Evolutionary conservation across 2,888 invertebrate genomes (phyloP).

Genomic region (Idaea dimidiata): DNA sequence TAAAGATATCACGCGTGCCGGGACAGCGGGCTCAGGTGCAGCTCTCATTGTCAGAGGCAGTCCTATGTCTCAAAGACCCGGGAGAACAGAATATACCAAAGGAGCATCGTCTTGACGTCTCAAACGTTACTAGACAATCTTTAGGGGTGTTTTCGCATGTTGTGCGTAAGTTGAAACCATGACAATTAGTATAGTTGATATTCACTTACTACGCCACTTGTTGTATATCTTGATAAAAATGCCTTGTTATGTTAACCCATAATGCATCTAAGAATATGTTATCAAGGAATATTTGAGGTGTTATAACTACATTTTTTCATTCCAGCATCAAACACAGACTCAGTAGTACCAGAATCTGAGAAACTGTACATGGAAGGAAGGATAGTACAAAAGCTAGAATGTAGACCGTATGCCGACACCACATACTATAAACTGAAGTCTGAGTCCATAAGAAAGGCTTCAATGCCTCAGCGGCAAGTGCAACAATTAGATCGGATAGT

Average conservation of each 20-base stretch:
- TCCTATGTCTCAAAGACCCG: conserved; percentile 88
- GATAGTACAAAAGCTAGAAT: conserved; percentile 97
- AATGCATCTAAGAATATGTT: not conserved
- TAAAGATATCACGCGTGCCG: conserved; percentile 90
- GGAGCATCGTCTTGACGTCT: conserved; percentile 94
- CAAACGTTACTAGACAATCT: conserved; percentile 94
- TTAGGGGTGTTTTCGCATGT: conserved; percentile 95
- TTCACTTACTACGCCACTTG: not conserved
- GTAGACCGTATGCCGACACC: conserved; percentile 92
- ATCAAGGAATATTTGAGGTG: not conserved
- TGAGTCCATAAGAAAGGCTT: conserved; percentile 92
- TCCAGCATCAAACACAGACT: conserved; percentile 83
- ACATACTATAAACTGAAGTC: conserved; percentile 95
- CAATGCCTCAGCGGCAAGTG: conserved; percentile 92
- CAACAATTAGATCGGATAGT: conserved; percentile 93
- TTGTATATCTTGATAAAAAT: not conserved
- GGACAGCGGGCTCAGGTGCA: conserved; percentile 94
- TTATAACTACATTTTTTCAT: conserved; percentile 17
- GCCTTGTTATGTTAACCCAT: not conserved
- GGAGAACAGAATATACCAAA: conserved; percentile 92
- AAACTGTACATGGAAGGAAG: conserved; percentile 95
- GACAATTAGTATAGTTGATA: not conserved
- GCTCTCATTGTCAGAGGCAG: conserved; percentile 89
- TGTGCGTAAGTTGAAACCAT: conserved; percentile 80
- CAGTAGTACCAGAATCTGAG: conserved; percentile 88